Evolutionary conservation across 2,888 invertebrate species (phyloP), one percentile per base, ranked within the genome.

Genomic region (Desoria tigrina): DNA sequence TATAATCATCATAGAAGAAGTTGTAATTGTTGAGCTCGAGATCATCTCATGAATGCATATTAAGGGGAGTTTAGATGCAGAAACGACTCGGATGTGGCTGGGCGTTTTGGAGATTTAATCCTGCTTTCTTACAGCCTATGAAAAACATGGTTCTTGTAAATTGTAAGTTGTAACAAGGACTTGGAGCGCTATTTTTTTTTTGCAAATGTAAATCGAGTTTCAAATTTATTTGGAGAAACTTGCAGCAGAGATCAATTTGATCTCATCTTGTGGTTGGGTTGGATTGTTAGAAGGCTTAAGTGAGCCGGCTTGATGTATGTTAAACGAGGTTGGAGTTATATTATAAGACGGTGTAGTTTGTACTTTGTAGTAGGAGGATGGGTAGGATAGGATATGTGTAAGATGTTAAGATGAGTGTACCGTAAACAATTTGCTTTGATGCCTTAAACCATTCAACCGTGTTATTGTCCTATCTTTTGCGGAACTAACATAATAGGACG

Each of bases 381-480:
- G 9, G 16, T 11, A 39, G 16, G 39, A 9, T 16, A 39, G 16
- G 39, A 39, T 16, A 39, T 9, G 39, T 11, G 16, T 45, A 11
- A 16, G 21, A 6, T 45, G n/a, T 16, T 11, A 45, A 45, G 21
- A 45, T 45, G 32, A 45, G 45, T 45, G 45, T 45, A 45, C 45
- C 45, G 45, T 45, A 45, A 45, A 45, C 45, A 16, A 45, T 45
- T 16, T 45, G 45, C 16, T 45, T 16, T 45, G 45, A 45, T 45
- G 45, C 45, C 45, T n/a, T 45, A 45, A 21, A 18, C 45, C 45
- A 21, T 45, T 45, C 45, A 45, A 18, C 45, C 45, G 45, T 45
- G n/a, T 45, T 45, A 45, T 45, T 45, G 45, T 45, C 45, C 45
- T n/a, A 45, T 45, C 45, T 45, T n/a, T 45, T 45, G 45, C 45